Base-by-base conservation (phyloP, 2,888 invertebrate genomes). In the Clunio marinus region DNA sequence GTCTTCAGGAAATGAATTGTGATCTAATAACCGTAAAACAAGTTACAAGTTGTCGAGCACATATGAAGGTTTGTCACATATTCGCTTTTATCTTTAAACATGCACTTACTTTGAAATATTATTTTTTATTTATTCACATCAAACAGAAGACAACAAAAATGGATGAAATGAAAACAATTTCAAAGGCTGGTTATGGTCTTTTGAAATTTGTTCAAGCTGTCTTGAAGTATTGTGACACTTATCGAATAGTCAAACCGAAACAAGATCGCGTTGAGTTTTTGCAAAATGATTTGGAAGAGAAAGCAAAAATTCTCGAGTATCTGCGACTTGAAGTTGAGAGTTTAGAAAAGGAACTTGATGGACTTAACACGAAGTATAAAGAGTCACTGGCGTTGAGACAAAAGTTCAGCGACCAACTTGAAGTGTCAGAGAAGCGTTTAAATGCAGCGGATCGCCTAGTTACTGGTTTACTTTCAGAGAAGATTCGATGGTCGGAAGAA, bases 361-460 rank as follows among this genome's bases (percentile, higher is more conserved):
- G 83, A 0, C 78, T 95, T 1, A 91, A 91, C 73, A 78, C 80
- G 3, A 88, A 87, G 75, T 95, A 93, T 73, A 87, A 88, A 1
- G 83, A 82, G 0, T 92, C 94, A 0, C 89, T 91, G 84, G 75
- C 83, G 65, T 78, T 75, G 35, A 80, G 86, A 68, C 85, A 86
- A 72, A 84, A 84, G 69, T 76, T 93, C 62, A 88, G 91, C 75
- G 89, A 89, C 73, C 91, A 93, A 76, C 90, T 91, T 0, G 89
- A 90, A 74, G 81, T 91, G 24, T 88, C 93, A 85, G 87, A 89
- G 83, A 79, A 88, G 70, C 82, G 92, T 55, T 78, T 93, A 35
- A 80, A 87, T 41, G 94, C 94, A 0, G 94, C 96, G 0, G 92
- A 93, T 75, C 93, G 93, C 76, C 81, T 95, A 2, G 92, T 95